Base-by-base conservation (phyloP, 1,140 invertebrate genomes). In the Notospermus geniculatus region DNA sequence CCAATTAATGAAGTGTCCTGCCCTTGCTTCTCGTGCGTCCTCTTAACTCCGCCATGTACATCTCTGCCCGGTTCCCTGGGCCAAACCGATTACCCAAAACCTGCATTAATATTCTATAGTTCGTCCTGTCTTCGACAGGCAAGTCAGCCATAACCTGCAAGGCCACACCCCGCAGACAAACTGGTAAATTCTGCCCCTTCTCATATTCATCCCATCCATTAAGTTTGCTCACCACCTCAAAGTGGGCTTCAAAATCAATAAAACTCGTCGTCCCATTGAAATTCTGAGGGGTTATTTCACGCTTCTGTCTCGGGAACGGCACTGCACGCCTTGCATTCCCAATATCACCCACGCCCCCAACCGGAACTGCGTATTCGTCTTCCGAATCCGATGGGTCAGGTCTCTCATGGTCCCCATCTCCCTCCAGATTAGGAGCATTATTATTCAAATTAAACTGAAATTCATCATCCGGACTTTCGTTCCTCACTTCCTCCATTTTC, bases 21-120 rank as follows among this genome's bases (percentile, higher is more conserved):
- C 28, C 28, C 13, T 59, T 13, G 19, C 52, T 57, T 32, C 46
- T 25, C 27, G 59, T 27, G 19, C 63, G 39, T n/a, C 59, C 59
- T 19, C 59, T 25, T 1, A 62, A 32, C 46, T 65, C n/a, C 19
- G 60, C 54, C 29, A 54, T 23, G 41, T 65, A 65, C 29, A 65
- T 30, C 56, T 65, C 64, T 4, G 55, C 60, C 39, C 57, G 55
- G 25, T 59, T 58, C 7, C 28, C 15, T 11, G 64, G 59, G 1
- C 55, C 55, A 50, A 65, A 65, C 28, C 64, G 39, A 22, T 65
- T 53, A 53, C 59, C 60, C 17, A 62, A 46, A 2, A 53, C 5
- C 22, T 25, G 23, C 1, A 53, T 45, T 22, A 65, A 46, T 32
- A 55, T 29, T 0, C 19, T 22, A 30, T 56, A 65, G 22, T 59